These are phyloP conservation scores for Batillaria attramentaria DNA, from an alignment of 1,140 invertebrate species.

Conservation along the genomic window DNA sequence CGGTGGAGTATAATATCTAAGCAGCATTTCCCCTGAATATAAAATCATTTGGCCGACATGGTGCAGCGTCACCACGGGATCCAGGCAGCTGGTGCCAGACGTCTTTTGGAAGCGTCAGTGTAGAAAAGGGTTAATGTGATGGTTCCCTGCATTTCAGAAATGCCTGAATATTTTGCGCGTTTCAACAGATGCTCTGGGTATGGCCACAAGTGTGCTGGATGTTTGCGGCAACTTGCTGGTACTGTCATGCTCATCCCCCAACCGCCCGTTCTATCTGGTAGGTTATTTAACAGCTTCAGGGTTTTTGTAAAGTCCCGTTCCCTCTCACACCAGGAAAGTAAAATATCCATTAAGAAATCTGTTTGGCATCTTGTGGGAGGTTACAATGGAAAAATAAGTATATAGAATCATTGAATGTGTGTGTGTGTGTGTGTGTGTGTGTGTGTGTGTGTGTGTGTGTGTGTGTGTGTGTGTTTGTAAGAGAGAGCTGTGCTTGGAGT, in stretches of 20 bases:
- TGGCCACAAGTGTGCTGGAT: neutral
- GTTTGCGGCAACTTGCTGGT: neutral
- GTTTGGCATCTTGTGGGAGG: neutral
- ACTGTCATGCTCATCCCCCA: neutral
- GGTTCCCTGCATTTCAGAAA: neutral
- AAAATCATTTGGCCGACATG: too few relatives aligned
- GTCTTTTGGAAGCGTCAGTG: neutral
- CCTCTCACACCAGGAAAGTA: neutral
- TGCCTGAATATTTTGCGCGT: neutral
- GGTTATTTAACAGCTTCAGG: neutral
- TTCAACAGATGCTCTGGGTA: neutral
- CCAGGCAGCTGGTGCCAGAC: too few relatives aligned
- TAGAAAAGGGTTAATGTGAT: neutral
- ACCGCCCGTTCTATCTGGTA: neutral
- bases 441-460: neutral
- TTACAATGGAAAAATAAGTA: too few relatives aligned
- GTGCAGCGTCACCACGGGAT: too few relatives aligned
- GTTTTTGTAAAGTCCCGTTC: neutral
- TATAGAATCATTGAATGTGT: neutral
- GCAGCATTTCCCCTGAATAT: neutral
- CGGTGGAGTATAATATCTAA: neutral
- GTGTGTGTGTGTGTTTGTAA: constrained; percentile 5
- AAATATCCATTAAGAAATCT: too few relatives aligned
- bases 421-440: constrained; percentile 11
- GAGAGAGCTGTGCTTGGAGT: neutral